Conservation (phyloP, 2,888 invertebrate species). For the Eustalomyia histrio region DNA sequence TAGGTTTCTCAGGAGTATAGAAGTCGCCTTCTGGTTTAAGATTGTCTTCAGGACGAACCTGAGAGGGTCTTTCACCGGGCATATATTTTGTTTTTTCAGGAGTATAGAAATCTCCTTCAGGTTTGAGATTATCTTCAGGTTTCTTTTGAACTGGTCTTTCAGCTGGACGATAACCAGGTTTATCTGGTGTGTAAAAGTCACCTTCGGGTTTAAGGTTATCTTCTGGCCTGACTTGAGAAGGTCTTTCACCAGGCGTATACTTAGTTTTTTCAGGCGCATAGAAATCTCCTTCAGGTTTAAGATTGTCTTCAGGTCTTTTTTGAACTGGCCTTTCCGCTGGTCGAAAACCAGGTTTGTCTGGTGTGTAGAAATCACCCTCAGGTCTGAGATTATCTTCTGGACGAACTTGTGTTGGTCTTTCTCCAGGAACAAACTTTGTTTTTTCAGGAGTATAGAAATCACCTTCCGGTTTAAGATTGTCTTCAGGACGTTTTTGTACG, state of each 20-base stretch:
- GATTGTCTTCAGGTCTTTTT: slow-evolving; percentile 72
- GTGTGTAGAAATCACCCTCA: too few relatives aligned
- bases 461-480: slow-evolving; percentile 81
- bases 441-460: slow-evolving; percentile 78
- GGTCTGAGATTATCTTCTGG: too few relatives aligned
- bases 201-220: slow-evolving; percentile 83
- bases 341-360: slow-evolving; percentile 68
- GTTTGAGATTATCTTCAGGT: slow-evolving; percentile 81
- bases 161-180: slow-evolving; percentile 76
- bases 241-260: slow-evolving; percentile 80
- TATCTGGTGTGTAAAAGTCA: slow-evolving; percentile 80
- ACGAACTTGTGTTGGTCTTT: too few relatives aligned
- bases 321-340: slow-evolving; percentile 78
- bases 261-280: slow-evolving; percentile 75
- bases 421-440: not conserved
- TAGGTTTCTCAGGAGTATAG: slow-evolving; percentile 79
- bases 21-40: slow-evolving; percentile 81
- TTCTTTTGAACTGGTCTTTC: slow-evolving; percentile 81
- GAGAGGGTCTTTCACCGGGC: slow-evolving; percentile 72
- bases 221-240: slow-evolving; percentile 79
- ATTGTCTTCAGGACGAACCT: slow-evolving; percentile 81
- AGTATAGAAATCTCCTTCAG: slow-evolving; percentile 80
- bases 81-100: slow-evolving; percentile 78
- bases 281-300: slow-evolving; percentile 78
- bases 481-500: slow-evolving; percentile 80